Base-by-base conservation (phyloP, 2,888 invertebrate genomes). In the Eutolmus rufibarbis region DNA sequence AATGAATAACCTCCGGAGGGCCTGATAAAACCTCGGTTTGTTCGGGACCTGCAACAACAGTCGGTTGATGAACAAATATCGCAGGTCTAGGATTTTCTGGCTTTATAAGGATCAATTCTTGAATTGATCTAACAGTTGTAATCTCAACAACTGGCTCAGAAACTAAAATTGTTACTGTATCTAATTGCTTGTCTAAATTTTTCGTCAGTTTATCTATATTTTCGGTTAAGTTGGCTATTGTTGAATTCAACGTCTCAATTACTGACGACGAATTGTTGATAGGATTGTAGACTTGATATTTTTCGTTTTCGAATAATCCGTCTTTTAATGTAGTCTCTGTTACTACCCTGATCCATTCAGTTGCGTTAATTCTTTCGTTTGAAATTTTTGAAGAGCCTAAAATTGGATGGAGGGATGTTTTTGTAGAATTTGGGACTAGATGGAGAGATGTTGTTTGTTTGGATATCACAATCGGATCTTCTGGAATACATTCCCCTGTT, bases 1-100 rank as follows among this genome's bases (percentile, higher is more conserved):
- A 91, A 57, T 92, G 92, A 43, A 92, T 92, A 0, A 92, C 91
- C n/a, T 92, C 92, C 0, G 92, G 91, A 0, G 90, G 88, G 16
- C 91, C 90, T 0, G 89, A 89, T 12, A 66, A 28, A 1, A 89
- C 90, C 0, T 90, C 90, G 2, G 89, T 87, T 9, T 91, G 90
- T 5, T 91, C 87, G 87, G 91, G 90, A 86, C 91, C 90, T n/a
- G 91, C 88, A 31, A 91, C 86, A 14, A 88, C 89, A 14, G 57
- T 88, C 89, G 66, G 91, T 90, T 14, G 91, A 46, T 74, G 74
- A 51, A 82, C 66, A 34, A 82, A 74, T n/a, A 76, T 81, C 90
- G 91, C 7, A 90, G 90, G 66, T 66, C 66, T 66, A 19, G 46
- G n/a, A 46, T 84, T 84, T 9, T 87, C 91, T 74, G 91, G 92